phyloP scores from a whole-genome alignment of 2,888 invertebrate genomes.

The Patella pellucida region DNA sequence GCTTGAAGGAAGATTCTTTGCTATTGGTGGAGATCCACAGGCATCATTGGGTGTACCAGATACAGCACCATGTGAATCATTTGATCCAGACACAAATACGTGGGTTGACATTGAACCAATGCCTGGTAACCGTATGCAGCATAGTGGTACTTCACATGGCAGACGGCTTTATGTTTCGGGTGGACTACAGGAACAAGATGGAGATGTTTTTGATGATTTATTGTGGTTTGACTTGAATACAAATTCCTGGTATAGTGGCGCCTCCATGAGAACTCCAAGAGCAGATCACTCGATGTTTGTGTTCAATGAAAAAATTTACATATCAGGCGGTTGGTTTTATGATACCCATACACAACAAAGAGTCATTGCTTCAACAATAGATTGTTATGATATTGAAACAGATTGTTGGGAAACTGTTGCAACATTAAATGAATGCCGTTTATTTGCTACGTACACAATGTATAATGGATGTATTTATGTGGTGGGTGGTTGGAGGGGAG shows the following conservation, averaged over 20 bases:
- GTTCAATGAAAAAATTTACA: constrained; percentile 47
- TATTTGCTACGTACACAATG: constrained; percentile 79
- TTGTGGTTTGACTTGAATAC: constrained; percentile 49
- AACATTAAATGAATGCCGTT: constrained; percentile 78
- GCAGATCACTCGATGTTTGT: constrained; percentile 63
- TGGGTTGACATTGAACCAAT: constrained; percentile 54
- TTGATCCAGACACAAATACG: constrained; percentile 45
- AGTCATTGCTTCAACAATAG: constrained; percentile 77
- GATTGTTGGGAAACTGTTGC: constrained; percentile 78
- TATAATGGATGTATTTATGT: constrained; percentile 78
- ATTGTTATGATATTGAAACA: constrained; percentile 76
- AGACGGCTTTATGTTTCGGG: constrained; percentile 73
- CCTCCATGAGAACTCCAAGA: constrained; percentile 53
- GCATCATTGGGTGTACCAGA: constrained; percentile 46
- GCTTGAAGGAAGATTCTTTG: constrained; percentile 54
- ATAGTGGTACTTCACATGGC: constrained; percentile 56
- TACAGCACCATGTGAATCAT: constrained; percentile 56
- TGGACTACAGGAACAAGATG: constrained; percentile 75
- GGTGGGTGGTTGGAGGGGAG: constrained; percentile 80
- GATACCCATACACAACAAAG: constrained; percentile 72
- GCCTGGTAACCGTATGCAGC: constrained; percentile 59
- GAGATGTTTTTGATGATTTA: constrained; percentile 72
- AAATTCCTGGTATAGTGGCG: constrained; percentile 48
- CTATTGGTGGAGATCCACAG: constrained; percentile 75
- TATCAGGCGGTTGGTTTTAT: constrained; percentile 71